Percentiles rank a stretch among this genome's conserved stretches.
phyloP scores from a whole-genome alignment of 2,797 vertebrate species.

The Enteromius trimaculatus region DNA sequence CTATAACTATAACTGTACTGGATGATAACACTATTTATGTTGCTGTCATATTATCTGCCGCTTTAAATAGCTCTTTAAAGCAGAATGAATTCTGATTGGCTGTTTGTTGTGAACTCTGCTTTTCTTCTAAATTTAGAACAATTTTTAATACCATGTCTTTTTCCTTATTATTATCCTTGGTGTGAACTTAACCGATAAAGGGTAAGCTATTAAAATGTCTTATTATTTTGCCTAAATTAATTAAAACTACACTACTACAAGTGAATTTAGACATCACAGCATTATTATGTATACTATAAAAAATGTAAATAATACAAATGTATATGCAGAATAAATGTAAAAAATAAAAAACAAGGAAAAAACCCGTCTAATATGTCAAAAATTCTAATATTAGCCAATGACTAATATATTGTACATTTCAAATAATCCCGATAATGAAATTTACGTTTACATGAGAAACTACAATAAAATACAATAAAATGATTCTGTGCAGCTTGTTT shows the following conservation, averaged over 20 bases:
- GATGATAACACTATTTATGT: neutral
- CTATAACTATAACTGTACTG: neutral
- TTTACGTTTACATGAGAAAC: neutral
- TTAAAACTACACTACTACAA: neutral
- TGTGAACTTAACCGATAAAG: neutral
- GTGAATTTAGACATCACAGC: neutral
- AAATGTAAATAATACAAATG: neutral
- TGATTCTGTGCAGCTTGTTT: neutral
- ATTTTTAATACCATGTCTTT: neutral
- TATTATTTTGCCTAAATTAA: neutral
- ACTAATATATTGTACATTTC: neutral
- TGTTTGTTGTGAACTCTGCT: neutral
- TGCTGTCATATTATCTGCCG: neutral
- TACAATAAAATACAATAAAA: neutral
- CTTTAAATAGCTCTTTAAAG: neutral
- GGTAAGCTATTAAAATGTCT: neutral
- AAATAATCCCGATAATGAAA: neutral
- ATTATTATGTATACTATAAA: neutral
- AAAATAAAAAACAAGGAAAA: neutral
- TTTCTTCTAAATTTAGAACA: neutral
- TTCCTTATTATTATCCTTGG: neutral
- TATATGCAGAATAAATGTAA: neutral
- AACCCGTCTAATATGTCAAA: neutral
- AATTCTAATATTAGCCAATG: neutral
- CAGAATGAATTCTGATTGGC: neutral